Evolutionary conservation across 2,888 invertebrate genomes (phyloP).

Genomic region (Drepanosiphum platanoidis): DNA sequence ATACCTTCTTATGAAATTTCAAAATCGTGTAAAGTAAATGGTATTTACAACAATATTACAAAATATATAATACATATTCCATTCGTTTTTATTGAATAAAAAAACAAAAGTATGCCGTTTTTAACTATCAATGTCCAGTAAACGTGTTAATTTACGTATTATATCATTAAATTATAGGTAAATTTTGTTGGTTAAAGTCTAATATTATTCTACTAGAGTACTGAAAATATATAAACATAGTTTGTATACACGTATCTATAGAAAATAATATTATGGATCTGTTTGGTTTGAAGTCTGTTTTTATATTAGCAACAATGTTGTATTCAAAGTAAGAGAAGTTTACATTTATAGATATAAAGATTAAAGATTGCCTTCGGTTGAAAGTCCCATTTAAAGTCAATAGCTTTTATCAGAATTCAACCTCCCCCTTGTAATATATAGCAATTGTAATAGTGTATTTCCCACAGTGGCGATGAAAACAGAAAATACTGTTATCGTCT

Average conservation of each 20-base stretch:
- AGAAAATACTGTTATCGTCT: slow-evolving; percentile 53
- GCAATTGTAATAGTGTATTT: slow-evolving; percentile 4
- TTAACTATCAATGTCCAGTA: neutral
- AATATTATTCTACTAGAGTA: too few relatives aligned
- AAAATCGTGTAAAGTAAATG: neutral
- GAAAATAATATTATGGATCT: too few relatives aligned
- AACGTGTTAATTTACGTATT: too few relatives aligned
- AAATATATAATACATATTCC: neutral
- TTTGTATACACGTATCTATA: too few relatives aligned
- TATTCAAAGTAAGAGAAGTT: neutral
- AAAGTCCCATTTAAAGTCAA: slow-evolving; percentile 8
- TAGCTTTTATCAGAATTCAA: slow-evolving; percentile 18
- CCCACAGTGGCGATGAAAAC: slow-evolving; percentile 43
- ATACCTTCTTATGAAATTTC: slow-evolving; percentile 8
- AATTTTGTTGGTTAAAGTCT: too few relatives aligned
- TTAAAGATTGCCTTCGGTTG: neutral
- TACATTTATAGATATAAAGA: neutral
- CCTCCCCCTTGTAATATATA: neutral
- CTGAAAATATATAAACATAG: too few relatives aligned
- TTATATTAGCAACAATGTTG: neutral
- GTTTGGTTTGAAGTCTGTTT: too few relatives aligned
- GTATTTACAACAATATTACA: too few relatives aligned
- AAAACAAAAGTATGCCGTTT: neutral
- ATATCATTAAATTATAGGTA: too few relatives aligned
- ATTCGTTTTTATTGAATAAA: neutral